These are phyloP conservation scores for Emydoidea blandingii DNA, from an alignment of 2,797 vertebrate genomes.

Conservation along the genomic window DNA sequence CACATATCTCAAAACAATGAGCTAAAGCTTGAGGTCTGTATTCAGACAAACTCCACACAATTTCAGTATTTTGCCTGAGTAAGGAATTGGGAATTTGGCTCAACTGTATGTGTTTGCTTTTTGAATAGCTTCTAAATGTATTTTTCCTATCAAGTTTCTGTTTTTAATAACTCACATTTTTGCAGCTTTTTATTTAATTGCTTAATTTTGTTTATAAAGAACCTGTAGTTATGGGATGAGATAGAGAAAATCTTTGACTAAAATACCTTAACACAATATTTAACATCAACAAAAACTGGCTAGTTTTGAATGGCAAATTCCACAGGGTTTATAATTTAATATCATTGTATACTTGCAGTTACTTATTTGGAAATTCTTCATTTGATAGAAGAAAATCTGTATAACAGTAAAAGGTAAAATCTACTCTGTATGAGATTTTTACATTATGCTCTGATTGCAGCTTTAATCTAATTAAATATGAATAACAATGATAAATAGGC, in stretches of 20 bases:
- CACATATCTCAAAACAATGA: background rate
- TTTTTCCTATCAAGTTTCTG: background rate
- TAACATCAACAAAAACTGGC: background rate
- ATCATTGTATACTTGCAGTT: background rate
- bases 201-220: background rate
- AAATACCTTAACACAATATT: background rate
- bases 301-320: background rate
- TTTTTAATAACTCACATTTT: background rate
- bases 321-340: background rate
- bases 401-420: too few relatives aligned
- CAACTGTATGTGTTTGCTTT: background rate
- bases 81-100: background rate
- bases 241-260: background rate
- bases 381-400: background rate
- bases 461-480: too few relatives aligned
- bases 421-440: too few relatives aligned
- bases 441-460: too few relatives aligned
- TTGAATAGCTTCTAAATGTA: background rate
- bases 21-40: background rate
- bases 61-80: background rate
- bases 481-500: background rate
- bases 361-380: background rate
- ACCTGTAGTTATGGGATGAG: background rate
- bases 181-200: background rate
- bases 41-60: background rate